Conservation (phyloP, 2,113 vertebrate species). For the Callipepla californica region DNA sequence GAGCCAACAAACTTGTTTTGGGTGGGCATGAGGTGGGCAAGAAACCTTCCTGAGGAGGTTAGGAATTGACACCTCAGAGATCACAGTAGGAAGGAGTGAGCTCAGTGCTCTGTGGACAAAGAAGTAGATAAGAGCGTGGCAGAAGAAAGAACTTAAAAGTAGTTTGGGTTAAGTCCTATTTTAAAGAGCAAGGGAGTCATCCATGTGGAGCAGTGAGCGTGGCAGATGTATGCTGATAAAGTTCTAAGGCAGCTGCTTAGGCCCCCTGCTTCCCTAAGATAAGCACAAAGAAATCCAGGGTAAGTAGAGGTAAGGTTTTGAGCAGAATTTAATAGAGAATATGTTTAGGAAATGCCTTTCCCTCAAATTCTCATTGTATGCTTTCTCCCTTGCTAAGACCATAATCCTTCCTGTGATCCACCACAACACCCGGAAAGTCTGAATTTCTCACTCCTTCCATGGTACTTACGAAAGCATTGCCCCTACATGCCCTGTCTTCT, state of each 20-base stretch:
- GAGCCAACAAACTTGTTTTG: neutral
- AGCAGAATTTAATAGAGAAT: neutral
- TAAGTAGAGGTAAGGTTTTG: neutral
- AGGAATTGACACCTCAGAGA: neutral
- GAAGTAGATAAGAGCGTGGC: neutral
- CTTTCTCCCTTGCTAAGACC: neutral
- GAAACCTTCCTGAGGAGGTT: neutral
- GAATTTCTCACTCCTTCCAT: fast-evolving
- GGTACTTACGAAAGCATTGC: fast-evolving
- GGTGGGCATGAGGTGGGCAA: neutral
- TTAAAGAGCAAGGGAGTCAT: neutral
- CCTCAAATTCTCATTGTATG: neutral
- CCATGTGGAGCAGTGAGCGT: neutral
- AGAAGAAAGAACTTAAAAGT: neutral
- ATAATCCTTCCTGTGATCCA: neutral
- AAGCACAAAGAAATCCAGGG: neutral
- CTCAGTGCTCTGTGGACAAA: neutral
- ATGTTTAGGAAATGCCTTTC: neutral
- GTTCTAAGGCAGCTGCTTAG: neutral
- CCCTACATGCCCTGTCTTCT: neutral
- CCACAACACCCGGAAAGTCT: neutral
- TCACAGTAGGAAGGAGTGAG: neutral
- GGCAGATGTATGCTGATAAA: neutral
- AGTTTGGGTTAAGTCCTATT: neutral
- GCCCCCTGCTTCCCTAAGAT: neutral